Base-by-base conservation (phyloP, 2,113 vertebrate species). In the Melospiza melodia region DNA sequence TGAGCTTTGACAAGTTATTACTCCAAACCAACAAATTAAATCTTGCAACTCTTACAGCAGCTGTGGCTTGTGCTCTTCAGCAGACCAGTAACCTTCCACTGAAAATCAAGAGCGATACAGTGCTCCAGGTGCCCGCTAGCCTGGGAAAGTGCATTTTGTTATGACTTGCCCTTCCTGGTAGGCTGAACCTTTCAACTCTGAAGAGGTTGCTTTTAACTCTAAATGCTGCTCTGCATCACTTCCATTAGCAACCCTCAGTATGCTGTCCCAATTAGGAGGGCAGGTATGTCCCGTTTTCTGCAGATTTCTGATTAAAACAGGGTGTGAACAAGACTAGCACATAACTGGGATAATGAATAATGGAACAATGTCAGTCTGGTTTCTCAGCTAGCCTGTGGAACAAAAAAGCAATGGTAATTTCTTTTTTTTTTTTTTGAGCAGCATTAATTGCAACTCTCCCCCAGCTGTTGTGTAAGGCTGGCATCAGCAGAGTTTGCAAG, bases 401-500 rank as follows among this genome's bases (percentile, higher is more conserved):
- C 35, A 81, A 76, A 92, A 39, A 51, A 43, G 5, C 4, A 11
- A 51, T 15, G 35, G n/a, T 1, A 77, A 65, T 74, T 84, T 58
- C 12, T 54, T 30, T 54, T 12, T n/a, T 89, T 23, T 55, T 55
- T 91, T 54, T 35, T 44, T 37, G 5, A 67, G 27, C 10, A 52
- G 25, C 20, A 28, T n/a, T 77, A 62, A 62, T 73, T 71, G 49
- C 44, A 63, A 18, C 9, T 68, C 66, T 61, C 11, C n/a, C 5
- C n/a, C 46, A 89, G 48, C 39, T 77, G 55, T 61, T 62, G 25
- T 30, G 28, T 33, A 82, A 91, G 41, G 30, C 37, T 89, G 89
- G 77, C 93, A 93, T 54, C 66, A 69, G 51, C 49, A 54, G 37
- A 77, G 52, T 69, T 89, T 89, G 78, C 67, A 80, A 85, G 37